Evolutionary conservation across 2,888 invertebrate genomes (phyloP), one percentile per base, ranked within the genome.

Genomic region (Tenthredo livida): DNA sequence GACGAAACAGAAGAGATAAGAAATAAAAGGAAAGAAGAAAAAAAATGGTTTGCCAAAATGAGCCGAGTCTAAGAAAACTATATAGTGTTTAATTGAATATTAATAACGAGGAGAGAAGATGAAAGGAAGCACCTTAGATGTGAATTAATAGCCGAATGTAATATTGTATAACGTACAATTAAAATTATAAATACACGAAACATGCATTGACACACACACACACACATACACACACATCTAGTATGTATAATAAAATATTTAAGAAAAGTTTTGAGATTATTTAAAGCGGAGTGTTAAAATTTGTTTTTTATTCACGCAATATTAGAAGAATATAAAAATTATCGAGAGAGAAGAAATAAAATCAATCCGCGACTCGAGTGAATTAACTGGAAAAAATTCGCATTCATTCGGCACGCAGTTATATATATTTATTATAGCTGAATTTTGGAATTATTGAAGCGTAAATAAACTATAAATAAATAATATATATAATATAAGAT

Each of bases 11-110:
- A 67, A 15, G 15, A 67, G 21, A 25, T 29, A 17, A 65, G 15
- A 65, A 10, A 43, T 9, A 40, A 40, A 21, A n/a, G 10, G 4
- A 21, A 43, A n/a, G n/a, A 84, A 5, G 47, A 9, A 29, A 65
- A 37, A n/a, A 6, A 65, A 84, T 72, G 84, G 89, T 89, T 89
- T 88, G 89, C 89, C 88, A 89, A 89, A 89, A 88, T 85, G 86
- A 89, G 88, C 88, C 88, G 89, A 89, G 86, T 77, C 33, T 67
- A 77, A 77, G 77, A 54, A 77, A 29, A 77, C 77, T 77, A 77
- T 29, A 65, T 67, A 77, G 47, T 54, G 50, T 77, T 54, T 77
- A 15, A 47, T 50, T 77, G 50, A 77, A 50, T 50, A 12, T 21
- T 17, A 9, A 72, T 21, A 40, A 72, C 40, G 72, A 72, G 10